A percentile compares a stretch with the other conserved stretches of the same genome.
Evolutionary conservation across 2,888 invertebrate species (phyloP).

Genomic region (Lordiphosa andalusiaca): DNA sequence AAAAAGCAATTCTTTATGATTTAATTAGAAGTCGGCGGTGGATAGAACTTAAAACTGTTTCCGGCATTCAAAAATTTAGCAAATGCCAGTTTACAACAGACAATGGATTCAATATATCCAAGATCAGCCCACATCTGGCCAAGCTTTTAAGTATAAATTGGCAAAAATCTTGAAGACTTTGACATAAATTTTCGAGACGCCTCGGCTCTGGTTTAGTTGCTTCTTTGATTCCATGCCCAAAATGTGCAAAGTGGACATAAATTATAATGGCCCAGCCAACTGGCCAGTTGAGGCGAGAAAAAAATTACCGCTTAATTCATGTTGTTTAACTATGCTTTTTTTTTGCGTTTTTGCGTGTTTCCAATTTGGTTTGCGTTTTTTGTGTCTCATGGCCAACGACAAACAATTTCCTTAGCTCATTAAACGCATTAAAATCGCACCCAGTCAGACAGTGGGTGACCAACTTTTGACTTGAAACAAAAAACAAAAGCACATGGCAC

Average conservation of each 20-base stretch:
- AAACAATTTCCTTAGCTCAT: conserved; percentile 50
- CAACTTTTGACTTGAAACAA: conserved; percentile 5
- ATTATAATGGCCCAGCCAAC: conserved; percentile 15
- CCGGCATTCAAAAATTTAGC: conserved; percentile 34
- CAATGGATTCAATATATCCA: background rate
- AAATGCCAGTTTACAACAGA: conserved; percentile 4
- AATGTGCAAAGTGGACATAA: conserved; percentile 26
- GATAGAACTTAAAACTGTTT: conserved; percentile 21
- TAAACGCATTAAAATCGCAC: conserved; percentile 55
- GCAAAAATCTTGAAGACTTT: conserved; percentile 30
- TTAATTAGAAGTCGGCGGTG: conserved; percentile 59
- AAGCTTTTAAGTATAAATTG: conserved; percentile 33
- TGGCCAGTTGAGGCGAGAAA: conserved; percentile 9
- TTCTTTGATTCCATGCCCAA: conserved; percentile 24
- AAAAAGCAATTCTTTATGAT: conserved; percentile 45
- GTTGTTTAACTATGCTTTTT: conserved; percentile 29
- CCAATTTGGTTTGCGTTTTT: conserved; percentile 8
- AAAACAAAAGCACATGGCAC: background rate
- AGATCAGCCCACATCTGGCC: conserved; percentile 25
- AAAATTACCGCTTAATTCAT: conserved; percentile 29
- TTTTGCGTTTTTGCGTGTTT: conserved; percentile 15
- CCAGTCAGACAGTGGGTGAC: conserved; percentile 22
- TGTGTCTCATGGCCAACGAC: conserved; percentile 42
- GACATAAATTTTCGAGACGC: conserved; percentile 32
- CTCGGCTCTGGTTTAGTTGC: conserved; percentile 19